Evolutionary conservation across 2,797 vertebrate species (phyloP).

Genomic region (Prionace glauca): DNA sequence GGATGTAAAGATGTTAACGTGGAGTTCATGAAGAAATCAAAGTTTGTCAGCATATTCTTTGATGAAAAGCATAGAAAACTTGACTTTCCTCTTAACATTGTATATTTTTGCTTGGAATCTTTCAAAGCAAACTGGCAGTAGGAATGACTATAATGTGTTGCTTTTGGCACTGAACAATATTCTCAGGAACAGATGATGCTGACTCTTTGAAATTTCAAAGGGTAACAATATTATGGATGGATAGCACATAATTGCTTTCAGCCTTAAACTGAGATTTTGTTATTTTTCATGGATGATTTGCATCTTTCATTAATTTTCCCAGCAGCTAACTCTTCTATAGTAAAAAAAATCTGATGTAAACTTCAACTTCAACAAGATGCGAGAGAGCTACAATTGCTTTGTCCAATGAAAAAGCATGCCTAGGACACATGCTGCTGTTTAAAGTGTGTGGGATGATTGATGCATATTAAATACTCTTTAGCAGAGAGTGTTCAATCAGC

Average conservation of each 20-base stretch:
- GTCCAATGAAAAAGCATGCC: not conserved
- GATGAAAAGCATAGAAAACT: not conserved
- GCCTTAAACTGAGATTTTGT: conserved; percentile 22
- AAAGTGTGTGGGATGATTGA: not conserved
- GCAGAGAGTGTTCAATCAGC: not conserved
- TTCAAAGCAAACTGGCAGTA: not conserved
- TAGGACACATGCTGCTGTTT: conserved; percentile 11
- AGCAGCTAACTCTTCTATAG: not conserved
- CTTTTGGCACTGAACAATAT: conserved; percentile 10
- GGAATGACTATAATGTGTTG: not conserved
- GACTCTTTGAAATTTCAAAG: conserved; percentile 20
- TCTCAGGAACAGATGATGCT: conserved; percentile 16
- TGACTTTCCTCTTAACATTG: not conserved
- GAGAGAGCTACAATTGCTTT: not conserved
- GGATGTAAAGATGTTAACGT: not conserved
- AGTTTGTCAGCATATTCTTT: too few species aligned
- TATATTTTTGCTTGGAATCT: not conserved
- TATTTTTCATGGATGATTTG: conserved; percentile 35
- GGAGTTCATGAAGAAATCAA: not conserved
- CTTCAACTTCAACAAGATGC: conserved; percentile 19
- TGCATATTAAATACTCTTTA: not conserved
- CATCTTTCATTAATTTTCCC: conserved; percentile 28
- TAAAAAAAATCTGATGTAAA: not conserved
- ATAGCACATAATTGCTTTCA: conserved; percentile 28
- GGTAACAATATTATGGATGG: conserved; percentile 12